Evolutionary conservation across 2,113 vertebrate genomes (phyloP).

Genomic region (Calidris pygmaea): DNA sequence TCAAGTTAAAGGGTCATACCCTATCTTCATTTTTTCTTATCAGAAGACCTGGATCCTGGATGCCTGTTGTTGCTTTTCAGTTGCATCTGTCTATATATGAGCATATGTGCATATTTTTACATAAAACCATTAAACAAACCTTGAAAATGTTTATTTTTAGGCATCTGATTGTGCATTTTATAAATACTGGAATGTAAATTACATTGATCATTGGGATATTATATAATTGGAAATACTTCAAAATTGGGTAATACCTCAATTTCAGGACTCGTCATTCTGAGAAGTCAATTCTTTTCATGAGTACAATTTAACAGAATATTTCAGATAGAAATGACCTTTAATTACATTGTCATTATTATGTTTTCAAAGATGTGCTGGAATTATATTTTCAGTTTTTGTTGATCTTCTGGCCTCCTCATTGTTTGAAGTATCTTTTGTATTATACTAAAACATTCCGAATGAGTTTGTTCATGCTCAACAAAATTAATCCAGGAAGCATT

Average conservation of each 20-base stretch:
- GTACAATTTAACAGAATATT: background rate
- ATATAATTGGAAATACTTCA: background rate
- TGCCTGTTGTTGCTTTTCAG: background rate
- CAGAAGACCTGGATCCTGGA: background rate
- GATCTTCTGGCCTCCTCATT: background rate
- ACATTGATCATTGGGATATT: background rate
- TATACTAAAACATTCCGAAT: background rate
- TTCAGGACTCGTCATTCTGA: background rate
- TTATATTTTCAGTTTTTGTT: conserved; percentile 1
- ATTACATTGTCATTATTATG: background rate
- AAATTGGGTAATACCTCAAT: background rate
- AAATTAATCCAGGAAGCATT: conserved; percentile 26
- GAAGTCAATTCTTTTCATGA: background rate
- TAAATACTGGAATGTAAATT: background rate
- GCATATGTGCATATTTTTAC: background rate
- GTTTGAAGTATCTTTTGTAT: background rate
- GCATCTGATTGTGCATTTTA: background rate
- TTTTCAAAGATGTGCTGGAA: background rate
- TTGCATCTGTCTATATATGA: background rate
- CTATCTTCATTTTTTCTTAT: background rate
- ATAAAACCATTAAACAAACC: background rate
- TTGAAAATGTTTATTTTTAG: background rate
- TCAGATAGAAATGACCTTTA: background rate
- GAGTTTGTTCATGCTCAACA: background rate
- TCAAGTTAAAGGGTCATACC: no score